Percentiles rank a stretch among this genome's conserved stretches.
phyloP scores from a whole-genome alignment of 2,113 vertebrate genomes.

The Eurystomus gularis region DNA sequence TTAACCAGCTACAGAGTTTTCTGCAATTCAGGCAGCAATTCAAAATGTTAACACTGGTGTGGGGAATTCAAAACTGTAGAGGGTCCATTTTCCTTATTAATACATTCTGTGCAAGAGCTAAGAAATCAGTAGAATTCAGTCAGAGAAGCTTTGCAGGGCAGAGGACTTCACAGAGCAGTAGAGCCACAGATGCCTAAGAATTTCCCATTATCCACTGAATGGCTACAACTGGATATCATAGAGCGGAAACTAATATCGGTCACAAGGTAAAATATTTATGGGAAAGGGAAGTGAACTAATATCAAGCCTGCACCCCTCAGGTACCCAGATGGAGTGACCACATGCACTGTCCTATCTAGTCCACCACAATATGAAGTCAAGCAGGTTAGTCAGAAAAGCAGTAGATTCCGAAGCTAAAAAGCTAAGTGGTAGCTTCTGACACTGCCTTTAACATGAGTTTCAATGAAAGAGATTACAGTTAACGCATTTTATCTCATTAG shows the following conservation, averaged over 20 bases:
- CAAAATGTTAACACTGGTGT: neutral
- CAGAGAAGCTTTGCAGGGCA: neutral
- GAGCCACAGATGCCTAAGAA: neutral
- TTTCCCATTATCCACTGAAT: neutral
- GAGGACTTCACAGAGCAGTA: neutral
- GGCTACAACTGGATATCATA: neutral
- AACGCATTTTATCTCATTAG: neutral
- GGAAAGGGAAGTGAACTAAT: neutral
- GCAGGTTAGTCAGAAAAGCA: neutral
- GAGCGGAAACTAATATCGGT: neutral
- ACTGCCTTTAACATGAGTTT: neutral
- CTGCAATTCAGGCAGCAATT: neutral
- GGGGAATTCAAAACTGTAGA: neutral
- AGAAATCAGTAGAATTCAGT: neutral
- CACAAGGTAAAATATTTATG: neutral
- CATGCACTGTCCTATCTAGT: rapidly evolving
- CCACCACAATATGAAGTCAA: neutral
- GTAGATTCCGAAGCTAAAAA: neutral
- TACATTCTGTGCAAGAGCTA: neutral
- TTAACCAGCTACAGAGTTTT: neutral
- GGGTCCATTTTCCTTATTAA: neutral
- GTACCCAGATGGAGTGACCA: neutral
- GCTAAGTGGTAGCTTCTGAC: neutral
- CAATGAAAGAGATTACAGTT: neutral
- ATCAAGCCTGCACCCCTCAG: neutral